Conservation (phyloP, 1,140 invertebrate genomes). For the Trichogramma pretiosum region DNA sequence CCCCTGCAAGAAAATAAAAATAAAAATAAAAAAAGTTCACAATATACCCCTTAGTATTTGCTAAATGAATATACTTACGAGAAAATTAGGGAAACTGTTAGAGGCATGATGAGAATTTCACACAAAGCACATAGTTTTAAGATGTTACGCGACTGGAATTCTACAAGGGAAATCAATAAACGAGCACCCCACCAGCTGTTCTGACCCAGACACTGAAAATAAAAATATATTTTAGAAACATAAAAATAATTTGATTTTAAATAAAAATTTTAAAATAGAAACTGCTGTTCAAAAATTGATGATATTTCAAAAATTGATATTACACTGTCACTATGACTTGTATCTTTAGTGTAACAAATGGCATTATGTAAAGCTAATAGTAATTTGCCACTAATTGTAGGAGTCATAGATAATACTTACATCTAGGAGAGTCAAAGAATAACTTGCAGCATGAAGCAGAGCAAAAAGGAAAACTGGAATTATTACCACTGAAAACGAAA, state of each 20-base stretch:
- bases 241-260: background rate
- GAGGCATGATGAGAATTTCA: slow-evolving; percentile 89
- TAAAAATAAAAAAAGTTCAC: slow-evolving; percentile 7
- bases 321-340: slow-evolving; percentile 9
- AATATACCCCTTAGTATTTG: background rate
- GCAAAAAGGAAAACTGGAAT: slow-evolving; percentile 84
- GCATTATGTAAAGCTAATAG: slow-evolving; percentile 6
- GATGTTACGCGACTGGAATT: slow-evolving; percentile 80
- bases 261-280: background rate
- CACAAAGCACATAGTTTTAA: slow-evolving; percentile 76
- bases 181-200: slow-evolving; percentile 82
- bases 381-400: slow-evolving; percentile 2
- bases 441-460: slow-evolving; percentile 81
- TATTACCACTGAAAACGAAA: slow-evolving; percentile 62
- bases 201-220: slow-evolving; percentile 70
- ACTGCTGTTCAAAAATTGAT: no score
- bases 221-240: slow-evolving; percentile 13
- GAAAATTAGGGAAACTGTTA: slow-evolving; percentile 72
- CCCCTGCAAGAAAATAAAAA: slow-evolving; percentile 56
- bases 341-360: background rate
- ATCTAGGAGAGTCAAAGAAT: slow-evolving; percentile 78
- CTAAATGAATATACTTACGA: slow-evolving; percentile 61
- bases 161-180: slow-evolving; percentile 74
- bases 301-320: no score
- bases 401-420: slow-evolving; percentile 70